Evolutionary conservation across 2,113 vertebrate species (phyloP), one percentile per base, ranked within the genome.

Genomic region (Peromyscus leucopus): DNA sequence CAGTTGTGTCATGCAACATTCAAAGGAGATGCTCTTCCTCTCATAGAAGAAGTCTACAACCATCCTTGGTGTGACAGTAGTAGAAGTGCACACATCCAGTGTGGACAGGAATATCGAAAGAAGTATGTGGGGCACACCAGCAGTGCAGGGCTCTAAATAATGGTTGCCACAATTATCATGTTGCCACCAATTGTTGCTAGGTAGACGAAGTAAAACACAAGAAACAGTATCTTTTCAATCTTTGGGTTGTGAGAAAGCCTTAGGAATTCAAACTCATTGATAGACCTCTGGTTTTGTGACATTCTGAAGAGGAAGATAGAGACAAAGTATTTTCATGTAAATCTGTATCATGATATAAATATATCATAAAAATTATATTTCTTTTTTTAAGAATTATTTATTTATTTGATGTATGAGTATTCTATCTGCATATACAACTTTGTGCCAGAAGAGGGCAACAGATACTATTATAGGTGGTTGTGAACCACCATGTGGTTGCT

Each of bases 101-200:
- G 96, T 97, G 16, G 96, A 97, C 10, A 97, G 63, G 36, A 96
- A 97, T 67, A 31, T 90, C 89, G 97, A 46, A 98, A 96, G 87
- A 92, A 97, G 57, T 97, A 97, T 96, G 96, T 94, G 7, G 96
- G 82, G 11, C 65, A 89, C 0, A 19, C 55, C 46, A 57, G 39
- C 63, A 65, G 26, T 10, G 63, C 24, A 26, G 63, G 26, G 63
- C 63, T 65, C 3, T 65, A 65, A 65, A 36, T 4, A 3, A 98
- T 85, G 0, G 46, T 90, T n/a, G 74, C 28, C 19, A 96, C 42
- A 72, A 96, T 98, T 36, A 96, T 10, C 13, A 92, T 79, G 28
- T 97, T 98, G 2, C 76, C 76, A 17, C 94, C 16, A 0, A 84
- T 28, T 63, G n/a, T 84, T 84, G 82, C n/a, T 26, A 84, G 82